These are phyloP conservation scores for Aurelia aurita DNA, from an alignment of 30 jellyfish, hydroid and myxozoan genomes.

Conservation along the genomic window DNA sequence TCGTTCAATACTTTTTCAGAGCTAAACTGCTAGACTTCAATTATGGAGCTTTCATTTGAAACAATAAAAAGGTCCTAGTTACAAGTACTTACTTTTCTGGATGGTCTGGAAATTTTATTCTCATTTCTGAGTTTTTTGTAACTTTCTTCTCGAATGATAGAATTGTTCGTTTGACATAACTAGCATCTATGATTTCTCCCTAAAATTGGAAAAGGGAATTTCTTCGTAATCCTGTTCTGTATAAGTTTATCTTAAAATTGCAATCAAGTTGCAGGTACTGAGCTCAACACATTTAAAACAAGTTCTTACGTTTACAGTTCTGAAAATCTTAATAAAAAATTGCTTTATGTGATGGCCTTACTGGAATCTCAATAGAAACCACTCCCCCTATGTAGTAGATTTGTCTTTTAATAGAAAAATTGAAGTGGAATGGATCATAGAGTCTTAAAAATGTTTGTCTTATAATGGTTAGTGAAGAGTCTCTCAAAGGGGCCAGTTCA, in stretches of 20 bases:
- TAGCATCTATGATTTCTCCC: conserved; percentile 86
- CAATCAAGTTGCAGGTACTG: neutral
- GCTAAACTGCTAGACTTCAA: too few relatives aligned
- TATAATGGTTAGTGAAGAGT: neutral
- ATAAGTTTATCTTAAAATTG: neutral
- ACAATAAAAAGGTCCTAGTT: too few relatives aligned
- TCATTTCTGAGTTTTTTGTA: conserved; percentile 92
- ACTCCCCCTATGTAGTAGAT: too few relatives aligned
- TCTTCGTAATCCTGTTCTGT: neutral
- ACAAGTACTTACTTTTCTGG: conserved; percentile 79
- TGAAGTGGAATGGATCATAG: neutral
- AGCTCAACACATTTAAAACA: too few relatives aligned
- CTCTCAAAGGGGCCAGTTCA: neutral
- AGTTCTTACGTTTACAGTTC: too few relatives aligned
- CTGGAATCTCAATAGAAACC: too few relatives aligned
- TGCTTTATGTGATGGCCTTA: too few relatives aligned
- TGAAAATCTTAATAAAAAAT: too few relatives aligned
- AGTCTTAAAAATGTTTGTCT: neutral
- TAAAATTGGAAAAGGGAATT: neutral
- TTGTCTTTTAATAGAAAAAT: too few relatives aligned
- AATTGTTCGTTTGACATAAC: conserved; percentile 75
- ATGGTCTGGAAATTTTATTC: conserved; percentile 91
- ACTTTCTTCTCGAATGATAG: conserved; percentile 91
- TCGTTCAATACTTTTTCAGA: too few relatives aligned
- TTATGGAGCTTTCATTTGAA: too few relatives aligned